Evolutionary conservation across 2,797 vertebrate genomes (phyloP), one percentile per base, ranked within the genome.

Genomic region (Malurus splendens): DNA sequence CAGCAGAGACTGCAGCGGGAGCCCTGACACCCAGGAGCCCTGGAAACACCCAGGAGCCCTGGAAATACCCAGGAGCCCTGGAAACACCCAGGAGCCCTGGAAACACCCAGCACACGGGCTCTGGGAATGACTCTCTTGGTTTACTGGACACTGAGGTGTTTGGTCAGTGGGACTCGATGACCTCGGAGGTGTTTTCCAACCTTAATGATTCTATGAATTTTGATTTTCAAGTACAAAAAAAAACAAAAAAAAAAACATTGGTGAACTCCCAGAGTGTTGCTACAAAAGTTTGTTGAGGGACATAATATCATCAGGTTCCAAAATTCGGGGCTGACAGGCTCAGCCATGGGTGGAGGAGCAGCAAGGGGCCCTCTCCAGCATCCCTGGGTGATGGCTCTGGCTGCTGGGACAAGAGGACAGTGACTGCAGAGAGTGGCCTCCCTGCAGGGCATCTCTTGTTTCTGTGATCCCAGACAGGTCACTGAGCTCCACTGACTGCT

Each of bases 41-140:
- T 7, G 36, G 39, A 32, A 33, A 28, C 17, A 70, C 14, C 17
- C 65, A 81, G 32, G 33, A 9, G 33, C 33, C 33, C 33, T 33
- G n/a, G n/a, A n/a, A n/a, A n/a, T n/a, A 52, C 24, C 14, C 50
- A 24, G 1, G 0, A 0, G 3, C 54, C n/a, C 18, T 7, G 36
- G 39, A 32, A 33, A 28, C 17, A 71, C 14, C 17, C 65, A 81
- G 32, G 36, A 10, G 10, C 36, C 36, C 36, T 36, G 38, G 39
- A 32, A 33, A 28, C 17, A 71, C 14, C 15, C 65, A 81, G 32
- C 39, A 24, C 0, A 0, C 2, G 19, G 45, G 20, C 5, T 33
- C 56, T 41, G 73, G 55, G 57, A 59, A 23, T 27, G 42, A 54
- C 1, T 4, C 32, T 47, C 36, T 18, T 36, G 51, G 2, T 16